Evolutionary conservation across 92 coral and sea anemone species (phyloP), one percentile per base, ranked within the genome.

Genomic region (Meandrina meandrites): DNA sequence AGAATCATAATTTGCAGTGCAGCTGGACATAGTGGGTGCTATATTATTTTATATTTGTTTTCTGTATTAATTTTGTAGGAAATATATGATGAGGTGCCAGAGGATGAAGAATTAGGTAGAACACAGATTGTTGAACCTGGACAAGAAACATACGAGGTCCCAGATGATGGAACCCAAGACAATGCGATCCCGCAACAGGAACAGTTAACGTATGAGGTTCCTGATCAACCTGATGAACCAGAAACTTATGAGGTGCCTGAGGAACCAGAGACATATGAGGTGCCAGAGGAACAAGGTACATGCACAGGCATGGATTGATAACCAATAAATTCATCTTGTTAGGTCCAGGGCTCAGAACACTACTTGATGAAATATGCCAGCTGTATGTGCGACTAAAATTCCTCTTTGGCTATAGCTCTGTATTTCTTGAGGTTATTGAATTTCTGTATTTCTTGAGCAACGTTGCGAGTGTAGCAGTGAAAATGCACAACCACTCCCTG

Each of bases 21-120:
- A 37, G 1, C 5, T 36, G 50, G 4, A 34, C 32, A 71, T 4
- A 21, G 22, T 0, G 35, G 1, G 0, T 35, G 76, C 14, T 17
- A 6, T 36, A 12, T 40, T 40, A 40, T 40, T 40, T 40, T 40
- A 2, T 40, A 6, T 40, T 6, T 40, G 45, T 73, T 36, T 35
- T 73, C 30, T 27, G 1, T 60, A 60, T 22, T 24, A 6, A 60
- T 5, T 60, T 8, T 71, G 24, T 19, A 84, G 87, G 88, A 85
- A 76, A 60, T 85, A n/a, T 85, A 85, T 62, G 89, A 86, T 28
- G 85, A 86, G 28, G 79, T 79, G 2, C 70, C 79, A 79, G 89
- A 68, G 18, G 79, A 79, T 18, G 89, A 86, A 21, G 53, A 77
- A 47, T 58, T 71, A 19, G 89, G 82, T 14, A 75, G 83, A 36